These are phyloP conservation scores for Smittia aterrima DNA, from an alignment of 2,888 invertebrate species.

Conservation along the genomic window DNA sequence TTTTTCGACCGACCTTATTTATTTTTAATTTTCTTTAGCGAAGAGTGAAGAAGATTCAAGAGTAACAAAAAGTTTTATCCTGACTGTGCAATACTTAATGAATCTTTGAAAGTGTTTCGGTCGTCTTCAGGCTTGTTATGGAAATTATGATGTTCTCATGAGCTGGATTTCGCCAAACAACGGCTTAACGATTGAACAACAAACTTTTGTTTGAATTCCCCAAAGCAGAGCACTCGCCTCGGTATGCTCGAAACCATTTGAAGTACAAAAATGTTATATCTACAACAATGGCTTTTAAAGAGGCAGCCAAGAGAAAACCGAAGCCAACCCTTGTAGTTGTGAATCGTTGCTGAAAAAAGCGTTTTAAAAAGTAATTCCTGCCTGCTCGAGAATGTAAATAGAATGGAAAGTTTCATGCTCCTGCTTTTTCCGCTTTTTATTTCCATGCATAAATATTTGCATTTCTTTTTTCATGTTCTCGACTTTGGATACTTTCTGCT, in stretches of 20 bases:
- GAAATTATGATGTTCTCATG: neutral
- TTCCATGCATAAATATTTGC: neutral
- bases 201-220: neutral
- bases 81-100: neutral
- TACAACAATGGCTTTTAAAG: neutral
- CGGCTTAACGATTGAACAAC: neutral
- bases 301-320: neutral
- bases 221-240: too few species aligned
- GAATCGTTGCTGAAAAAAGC: too few species aligned
- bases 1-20: slow-evolving; percentile 5
- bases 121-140: neutral
- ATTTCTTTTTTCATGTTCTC: neutral
- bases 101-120: neutral
- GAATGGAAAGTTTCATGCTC: neutral
- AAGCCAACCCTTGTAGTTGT: too few species aligned
- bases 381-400: neutral
- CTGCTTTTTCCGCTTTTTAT: neutral
- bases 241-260: too few species aligned
- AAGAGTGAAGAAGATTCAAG: neutral
- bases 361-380: neutral
- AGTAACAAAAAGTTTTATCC: neutral
- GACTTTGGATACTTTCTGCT: neutral
- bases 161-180: neutral
- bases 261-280: neutral
- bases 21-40: slow-evolving; percentile 13